Percentiles rank a stretch among this genome's conserved stretches.
Evolutionary conservation across 2,113 vertebrate genomes (phyloP).

Genomic region (Ictalurus furcatus): DNA sequence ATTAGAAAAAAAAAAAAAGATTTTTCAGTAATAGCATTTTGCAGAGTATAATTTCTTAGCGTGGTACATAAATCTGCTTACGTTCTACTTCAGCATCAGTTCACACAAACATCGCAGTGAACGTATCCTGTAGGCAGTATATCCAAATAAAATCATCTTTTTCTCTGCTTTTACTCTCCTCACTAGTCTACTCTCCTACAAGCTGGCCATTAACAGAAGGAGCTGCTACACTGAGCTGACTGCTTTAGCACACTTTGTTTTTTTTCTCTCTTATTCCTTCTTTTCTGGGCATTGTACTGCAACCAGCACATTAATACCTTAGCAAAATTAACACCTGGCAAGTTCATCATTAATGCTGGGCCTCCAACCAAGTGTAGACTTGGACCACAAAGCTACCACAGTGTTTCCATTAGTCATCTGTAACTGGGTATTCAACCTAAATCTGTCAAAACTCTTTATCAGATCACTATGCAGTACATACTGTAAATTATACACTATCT

Average conservation of each 20-base stretch:
- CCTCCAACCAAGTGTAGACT: neutral
- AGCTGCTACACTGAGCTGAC: neutral
- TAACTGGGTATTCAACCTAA: neutral
- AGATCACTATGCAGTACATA: neutral
- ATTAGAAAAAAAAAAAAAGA: neutral
- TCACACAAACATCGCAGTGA: neutral
- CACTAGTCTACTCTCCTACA: neutral
- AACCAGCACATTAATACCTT: neutral
- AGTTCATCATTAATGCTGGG: neutral
- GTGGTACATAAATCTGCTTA: neutral
- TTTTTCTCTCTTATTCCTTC: neutral
- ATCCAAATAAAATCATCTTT: neutral
- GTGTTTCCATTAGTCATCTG: neutral
- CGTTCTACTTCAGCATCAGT: neutral
- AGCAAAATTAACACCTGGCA: neutral
- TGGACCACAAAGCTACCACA: neutral
- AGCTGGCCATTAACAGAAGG: neutral
- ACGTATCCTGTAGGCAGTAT: neutral
- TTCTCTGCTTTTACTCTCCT: neutral
- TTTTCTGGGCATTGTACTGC: neutral
- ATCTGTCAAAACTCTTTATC: neutral
- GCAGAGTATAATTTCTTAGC: neutral
- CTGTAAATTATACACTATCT: neutral
- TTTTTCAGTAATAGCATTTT: neutral
- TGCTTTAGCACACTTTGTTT: neutral